A percentile compares a stretch with the other conserved stretches of the same genome.
These are phyloP conservation scores for Pachypanchax playfairii DNA, from an alignment of 2,113 vertebrate species.

Conservation along the genomic window DNA sequence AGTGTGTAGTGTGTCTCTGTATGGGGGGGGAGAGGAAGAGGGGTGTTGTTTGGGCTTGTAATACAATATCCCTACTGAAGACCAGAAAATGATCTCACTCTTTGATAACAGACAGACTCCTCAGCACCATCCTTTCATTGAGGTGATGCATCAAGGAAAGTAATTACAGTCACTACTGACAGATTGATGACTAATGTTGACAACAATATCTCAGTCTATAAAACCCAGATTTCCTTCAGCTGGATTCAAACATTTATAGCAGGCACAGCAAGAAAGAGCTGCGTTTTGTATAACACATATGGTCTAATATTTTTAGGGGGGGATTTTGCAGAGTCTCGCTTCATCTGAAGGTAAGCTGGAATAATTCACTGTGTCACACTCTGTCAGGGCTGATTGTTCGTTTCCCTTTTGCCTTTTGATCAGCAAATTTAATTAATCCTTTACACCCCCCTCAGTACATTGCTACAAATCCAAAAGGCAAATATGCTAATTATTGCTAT, in stretches of 20 bases:
- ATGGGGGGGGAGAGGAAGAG: background rate
- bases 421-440: conserved; percentile 24
- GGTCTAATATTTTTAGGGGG: conserved; percentile 13
- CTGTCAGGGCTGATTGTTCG: conserved; percentile 11
- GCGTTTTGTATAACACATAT: conserved; percentile 28
- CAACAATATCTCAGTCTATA: conserved; percentile 64
- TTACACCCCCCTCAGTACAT: conserved; percentile 24
- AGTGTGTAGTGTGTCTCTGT: no score
- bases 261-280: conserved; percentile 20
- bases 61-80: conserved; percentile 27
- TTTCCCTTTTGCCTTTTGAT: conserved; percentile 44
- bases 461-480: conserved; percentile 36
- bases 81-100: conserved; percentile 65
- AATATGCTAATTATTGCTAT: conserved; percentile 53
- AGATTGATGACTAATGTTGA: conserved; percentile 70
- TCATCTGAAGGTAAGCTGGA: conserved; percentile 64
- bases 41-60: conserved; percentile 27
- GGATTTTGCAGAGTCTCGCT: conserved; percentile 30
- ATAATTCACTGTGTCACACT: conserved; percentile 29
- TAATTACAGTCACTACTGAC: conserved; percentile 70
- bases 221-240: conserved; percentile 58
- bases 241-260: conserved; percentile 38
- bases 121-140: conserved; percentile 55
- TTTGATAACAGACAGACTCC: conserved; percentile 56
- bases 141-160: conserved; percentile 65